Conservation (phyloP, 2,797 vertebrate species). For the Eutrigla gurnardus region DNA sequence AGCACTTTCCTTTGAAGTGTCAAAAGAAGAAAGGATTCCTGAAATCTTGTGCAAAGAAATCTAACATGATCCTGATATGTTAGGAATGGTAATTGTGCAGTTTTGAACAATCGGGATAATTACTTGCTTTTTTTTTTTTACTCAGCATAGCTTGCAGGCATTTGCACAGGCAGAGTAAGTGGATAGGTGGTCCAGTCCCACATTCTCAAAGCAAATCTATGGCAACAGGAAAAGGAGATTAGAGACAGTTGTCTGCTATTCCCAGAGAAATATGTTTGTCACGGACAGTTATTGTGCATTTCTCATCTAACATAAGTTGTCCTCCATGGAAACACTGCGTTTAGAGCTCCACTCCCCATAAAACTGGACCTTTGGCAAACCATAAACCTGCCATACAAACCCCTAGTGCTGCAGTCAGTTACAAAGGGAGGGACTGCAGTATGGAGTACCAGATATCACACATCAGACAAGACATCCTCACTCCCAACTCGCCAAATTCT, state of each 20-base stretch:
- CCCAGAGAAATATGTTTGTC: constrained; percentile 52
- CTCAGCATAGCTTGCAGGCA: constrained; percentile 46
- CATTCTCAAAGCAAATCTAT: constrained; percentile 57
- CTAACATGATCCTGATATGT: constrained; percentile 47
- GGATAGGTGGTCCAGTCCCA: constrained; percentile 41
- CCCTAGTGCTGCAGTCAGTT: background rate
- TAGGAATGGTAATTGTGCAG: constrained; percentile 51
- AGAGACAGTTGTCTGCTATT: constrained; percentile 23
- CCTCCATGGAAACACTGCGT: constrained; percentile 62
- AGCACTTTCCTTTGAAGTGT: constrained; percentile 53
- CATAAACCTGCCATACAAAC: constrained; percentile 55
- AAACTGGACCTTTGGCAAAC: constrained; percentile 63
- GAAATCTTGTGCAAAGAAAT: constrained; percentile 29
- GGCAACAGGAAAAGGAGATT: constrained; percentile 41
- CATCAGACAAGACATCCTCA: background rate
- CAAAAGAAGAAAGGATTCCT: constrained; percentile 16
- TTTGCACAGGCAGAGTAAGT: constrained; percentile 28
- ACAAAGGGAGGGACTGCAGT: background rate
- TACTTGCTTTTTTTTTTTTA: constrained; percentile 40
- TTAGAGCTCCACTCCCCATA: constrained; percentile 44
- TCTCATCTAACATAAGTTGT: constrained; percentile 43
- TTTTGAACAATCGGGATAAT: constrained; percentile 65
- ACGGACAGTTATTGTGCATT: constrained; percentile 54
- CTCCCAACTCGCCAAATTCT: too few relatives aligned
- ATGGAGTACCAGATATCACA: constrained; percentile 1